Evolutionary conservation across 92 coral and sea anemone genomes (phyloP).

Genomic region (Plumapathes pennacea): DNA sequence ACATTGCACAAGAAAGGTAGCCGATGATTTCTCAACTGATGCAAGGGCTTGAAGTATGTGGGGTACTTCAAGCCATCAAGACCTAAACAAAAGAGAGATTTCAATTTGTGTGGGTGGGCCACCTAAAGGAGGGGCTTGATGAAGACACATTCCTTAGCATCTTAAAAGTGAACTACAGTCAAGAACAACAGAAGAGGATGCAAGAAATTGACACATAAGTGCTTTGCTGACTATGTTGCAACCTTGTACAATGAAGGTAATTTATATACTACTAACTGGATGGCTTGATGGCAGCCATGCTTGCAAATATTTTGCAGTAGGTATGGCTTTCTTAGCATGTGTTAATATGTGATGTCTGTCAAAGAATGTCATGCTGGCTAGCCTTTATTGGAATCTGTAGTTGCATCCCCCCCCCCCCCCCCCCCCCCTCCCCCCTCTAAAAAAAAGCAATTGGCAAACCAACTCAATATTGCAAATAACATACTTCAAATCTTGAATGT

Average conservation of each 20-base stretch:
- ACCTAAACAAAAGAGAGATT: conserved; percentile 24
- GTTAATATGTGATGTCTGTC: too few relatives aligned
- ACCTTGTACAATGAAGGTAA: conserved; percentile 30
- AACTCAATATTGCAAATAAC: not conserved
- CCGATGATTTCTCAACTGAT: conserved; percentile 60
- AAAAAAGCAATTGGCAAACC: too few relatives aligned
- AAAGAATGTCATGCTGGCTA: too few relatives aligned
- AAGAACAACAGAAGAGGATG: conserved; percentile 41
- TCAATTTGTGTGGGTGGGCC: conserved; percentile 21
- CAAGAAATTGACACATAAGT: conserved; percentile 45
- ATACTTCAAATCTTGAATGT: not conserved
- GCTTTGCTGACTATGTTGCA: conserved; percentile 38
- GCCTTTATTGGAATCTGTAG: too few relatives aligned
- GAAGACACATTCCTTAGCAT: conserved; percentile 40
- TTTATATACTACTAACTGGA: not conserved
- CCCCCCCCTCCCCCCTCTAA: too few relatives aligned
- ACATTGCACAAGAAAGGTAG: conserved; percentile 35
- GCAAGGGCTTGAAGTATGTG: conserved; percentile 34
- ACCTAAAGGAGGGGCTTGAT: conserved; percentile 20
- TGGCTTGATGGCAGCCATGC: conserved; percentile 1
- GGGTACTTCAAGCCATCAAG: conserved; percentile 26
- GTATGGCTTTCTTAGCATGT: too few relatives aligned
- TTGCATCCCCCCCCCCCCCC: too few relatives aligned
- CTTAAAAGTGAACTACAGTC: conserved; percentile 38
- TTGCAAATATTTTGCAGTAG: too few relatives aligned